Percentiles rank a stretch among this genome's conserved stretches.
Conservation (phyloP, 2,797 vertebrate species). For the Hybognathus amarus region DNA sequence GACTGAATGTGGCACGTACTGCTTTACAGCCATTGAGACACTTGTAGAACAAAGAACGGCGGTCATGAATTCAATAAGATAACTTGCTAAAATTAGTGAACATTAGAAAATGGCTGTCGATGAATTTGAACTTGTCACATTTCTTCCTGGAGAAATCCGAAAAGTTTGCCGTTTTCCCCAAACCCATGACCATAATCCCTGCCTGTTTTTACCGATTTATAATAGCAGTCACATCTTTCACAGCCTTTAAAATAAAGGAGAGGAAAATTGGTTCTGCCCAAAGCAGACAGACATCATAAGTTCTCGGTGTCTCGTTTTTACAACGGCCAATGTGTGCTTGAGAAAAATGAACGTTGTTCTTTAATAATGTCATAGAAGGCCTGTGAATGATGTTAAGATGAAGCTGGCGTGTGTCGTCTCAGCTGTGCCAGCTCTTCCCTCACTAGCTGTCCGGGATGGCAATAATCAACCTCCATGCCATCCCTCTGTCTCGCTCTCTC, state of each 20-base stretch:
- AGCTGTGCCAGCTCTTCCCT: conserved; percentile 65
- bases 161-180: background rate
- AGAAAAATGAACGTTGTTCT: conserved; percentile 61
- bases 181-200: background rate
- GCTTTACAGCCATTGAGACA: background rate
- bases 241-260: conserved; percentile 32
- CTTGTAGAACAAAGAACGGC: conserved; percentile 21
- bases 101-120: background rate
- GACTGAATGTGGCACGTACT: conserved; percentile 8
- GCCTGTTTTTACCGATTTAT: conserved; percentile 33
- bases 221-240: conserved; percentile 45
- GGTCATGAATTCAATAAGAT: background rate
- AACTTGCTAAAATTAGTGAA: background rate
- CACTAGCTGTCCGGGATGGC: conserved; percentile 38
- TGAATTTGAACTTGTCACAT: background rate
- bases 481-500: conserved; percentile 52
- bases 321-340: conserved; percentile 47
- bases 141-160: background rate
- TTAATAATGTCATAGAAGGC: conserved; percentile 71
- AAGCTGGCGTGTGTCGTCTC: conserved; percentile 62
- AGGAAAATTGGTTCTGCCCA: conserved; percentile 29
- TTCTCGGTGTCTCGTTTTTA: conserved; percentile 18
- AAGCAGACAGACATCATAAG: conserved; percentile 46
- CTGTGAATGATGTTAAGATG: conserved; percentile 77
- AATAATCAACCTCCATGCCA: conserved; percentile 41